Evolutionary conservation across 2,113 vertebrate genomes (phyloP).

Genomic region (Seriola quinqueradiata): DNA sequence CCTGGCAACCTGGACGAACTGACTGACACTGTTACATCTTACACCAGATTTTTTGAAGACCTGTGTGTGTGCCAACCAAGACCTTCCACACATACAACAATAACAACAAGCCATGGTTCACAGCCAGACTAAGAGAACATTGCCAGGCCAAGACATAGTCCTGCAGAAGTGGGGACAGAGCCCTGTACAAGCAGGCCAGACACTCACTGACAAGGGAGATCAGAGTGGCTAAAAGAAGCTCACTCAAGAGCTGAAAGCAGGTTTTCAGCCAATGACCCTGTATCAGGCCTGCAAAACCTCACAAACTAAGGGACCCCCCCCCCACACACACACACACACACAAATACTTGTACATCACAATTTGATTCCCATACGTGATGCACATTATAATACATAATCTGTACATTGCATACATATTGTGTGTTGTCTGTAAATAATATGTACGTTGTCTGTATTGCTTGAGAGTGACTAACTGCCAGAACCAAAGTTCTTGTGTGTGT

Average conservation of each 20-base stretch:
- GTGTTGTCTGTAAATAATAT: background rate
- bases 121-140: background rate
- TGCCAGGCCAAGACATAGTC: background rate
- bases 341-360: background rate
- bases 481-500: too few relatives aligned
- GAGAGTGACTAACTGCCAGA: background rate
- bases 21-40: background rate
- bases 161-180: background rate
- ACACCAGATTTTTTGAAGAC: conserved; percentile 5
- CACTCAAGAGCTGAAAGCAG: background rate
- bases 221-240: background rate
- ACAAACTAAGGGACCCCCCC: background rate
- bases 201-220: conserved; percentile 8
- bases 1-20: background rate
- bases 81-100: background rate
- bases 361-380: background rate
- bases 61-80: background rate
- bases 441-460: background rate
- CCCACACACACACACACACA: too few relatives aligned
- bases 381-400: too few relatives aligned
- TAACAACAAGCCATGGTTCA: background rate
- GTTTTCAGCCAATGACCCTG: background rate
- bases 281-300: background rate
- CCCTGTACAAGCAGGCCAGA: background rate
- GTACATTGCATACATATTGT: background rate